phyloP scores from a whole-genome alignment of 2,888 invertebrate species.

The Chrysina gloriosa region DNA sequence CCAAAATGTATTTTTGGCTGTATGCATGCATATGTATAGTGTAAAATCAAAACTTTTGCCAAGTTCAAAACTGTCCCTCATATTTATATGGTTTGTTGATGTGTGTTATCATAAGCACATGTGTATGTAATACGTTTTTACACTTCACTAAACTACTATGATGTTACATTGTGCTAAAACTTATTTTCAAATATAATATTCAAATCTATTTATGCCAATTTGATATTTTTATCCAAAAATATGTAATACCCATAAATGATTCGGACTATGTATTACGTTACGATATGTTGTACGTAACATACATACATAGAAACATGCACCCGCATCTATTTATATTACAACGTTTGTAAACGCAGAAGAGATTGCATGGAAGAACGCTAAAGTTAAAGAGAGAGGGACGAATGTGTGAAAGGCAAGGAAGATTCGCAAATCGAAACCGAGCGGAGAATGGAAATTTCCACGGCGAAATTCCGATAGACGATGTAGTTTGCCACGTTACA shows the following conservation, averaged over 20 bases:
- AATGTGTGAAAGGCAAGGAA: conserved; percentile 8
- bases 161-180: too few species aligned
- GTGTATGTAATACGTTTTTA: too few species aligned
- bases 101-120: too few species aligned
- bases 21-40: not conserved
- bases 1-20: not conserved
- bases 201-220: too few species aligned
- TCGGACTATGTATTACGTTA: too few species aligned
- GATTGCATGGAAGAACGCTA: not conserved
- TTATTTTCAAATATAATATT: too few species aligned
- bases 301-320: not conserved
- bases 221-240: too few species aligned
- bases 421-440: conserved; percentile 18
- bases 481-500: not conserved
- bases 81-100: too few species aligned
- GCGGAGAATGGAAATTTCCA: conserved; percentile 31
- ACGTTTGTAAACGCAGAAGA: not conserved
- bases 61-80: too few species aligned
- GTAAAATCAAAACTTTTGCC: not conserved
- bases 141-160: too few species aligned
- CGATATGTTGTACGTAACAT: not conserved
- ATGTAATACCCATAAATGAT: too few species aligned
- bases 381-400: not conserved
- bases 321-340: conserved; percentile 8
- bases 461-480: conserved; percentile 21